Base-by-base conservation (phyloP, 2,888 invertebrate species). In the Apodemia mormo region DNA sequence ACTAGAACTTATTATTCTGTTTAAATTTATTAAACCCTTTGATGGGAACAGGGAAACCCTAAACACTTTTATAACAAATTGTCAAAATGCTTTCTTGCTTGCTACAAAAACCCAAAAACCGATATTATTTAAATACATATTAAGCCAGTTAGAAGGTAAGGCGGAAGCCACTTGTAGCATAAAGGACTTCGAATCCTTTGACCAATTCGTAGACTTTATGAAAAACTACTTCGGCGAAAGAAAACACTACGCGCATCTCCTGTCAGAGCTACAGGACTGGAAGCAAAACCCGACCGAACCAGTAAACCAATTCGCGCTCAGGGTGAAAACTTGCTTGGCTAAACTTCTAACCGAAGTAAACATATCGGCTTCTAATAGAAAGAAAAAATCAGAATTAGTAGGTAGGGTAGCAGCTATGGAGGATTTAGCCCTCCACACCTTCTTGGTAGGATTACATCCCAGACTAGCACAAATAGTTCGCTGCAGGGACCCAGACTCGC, bases 401-500 rank as follows among this genome's bases (percentile, higher is more conserved):
- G 61, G 33, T 33, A 64, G 61, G 37, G 61, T 33, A 14, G 61
- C 58, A 12, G 61, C 61, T 5, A 61, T 61, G 61, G 61, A 33
- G 61, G 33, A 64, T 33, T 33, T 64, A 37, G 61, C 61, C 1
- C 61, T 66, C 12, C 66, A 52, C 30, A 66, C 33, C 9, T 52
- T 66, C 10, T 10, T 49, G 0, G 14, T 68, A 52, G 52, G 37
- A 1, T 29, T 69, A 9, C 30, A 66, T 14, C 66, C 69, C 22
- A 40, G 69, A 2, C 14, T 69, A 29, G 65, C 66, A n/a, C 43
- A 45, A 40, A 66, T 66, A 22, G 58, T 66, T 2, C 49, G 69
- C 29, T 69, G 69, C 4, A 22, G 56, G n/a, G 33, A 66, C 2
- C 66, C 65, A 12, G 65, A 69, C 2, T 45, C 56, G 1, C 58